These are phyloP conservation scores for Nemopilema nomurai DNA, from an alignment of 30 jellyfish, hydroid and myxozoan species.

Conservation along the genomic window DNA sequence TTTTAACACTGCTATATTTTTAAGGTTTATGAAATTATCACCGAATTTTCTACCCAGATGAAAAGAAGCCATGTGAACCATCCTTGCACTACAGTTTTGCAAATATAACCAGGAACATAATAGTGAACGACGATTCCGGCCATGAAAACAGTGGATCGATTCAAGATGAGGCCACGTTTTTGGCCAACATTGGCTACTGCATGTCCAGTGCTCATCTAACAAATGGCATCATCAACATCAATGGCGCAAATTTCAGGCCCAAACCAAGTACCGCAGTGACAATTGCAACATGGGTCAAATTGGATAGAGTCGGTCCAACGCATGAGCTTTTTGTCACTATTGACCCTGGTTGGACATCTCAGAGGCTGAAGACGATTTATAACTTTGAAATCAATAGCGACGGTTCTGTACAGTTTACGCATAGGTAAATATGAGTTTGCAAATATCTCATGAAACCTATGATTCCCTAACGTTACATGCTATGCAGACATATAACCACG, in stretches of 20 bases:
- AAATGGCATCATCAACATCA: conserved; percentile 69
- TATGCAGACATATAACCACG: too few species aligned
- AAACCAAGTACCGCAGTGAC: conserved; percentile 89
- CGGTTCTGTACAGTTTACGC: conserved; percentile 91
- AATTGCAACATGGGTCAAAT: conserved; percentile 89
- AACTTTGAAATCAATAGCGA: conserved; percentile 76
- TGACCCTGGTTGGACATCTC: conserved; percentile 96
- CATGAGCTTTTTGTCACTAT: conserved; percentile 93
- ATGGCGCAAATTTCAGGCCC: conserved; percentile 81
- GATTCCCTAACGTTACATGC: too few species aligned
- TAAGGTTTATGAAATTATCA: background rate
- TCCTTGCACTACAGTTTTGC: conserved; percentile 85
- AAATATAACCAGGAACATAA: conserved; percentile 53
- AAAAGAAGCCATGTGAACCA: conserved; percentile 78
- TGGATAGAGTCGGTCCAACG: conserved; percentile 84
- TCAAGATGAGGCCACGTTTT: conserved; percentile 61
- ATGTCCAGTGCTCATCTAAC: conserved; percentile 75
- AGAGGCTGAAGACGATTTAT: conserved; percentile 82
- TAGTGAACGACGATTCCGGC: conserved; percentile 80
- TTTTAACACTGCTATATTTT: conserved; percentile 17
- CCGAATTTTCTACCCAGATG: conserved; percentile 12
- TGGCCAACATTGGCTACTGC: conserved; percentile 63
- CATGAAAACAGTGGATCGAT: conserved; percentile 76
- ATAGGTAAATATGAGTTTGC: conserved; percentile 33
- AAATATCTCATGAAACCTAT: background rate